Conservation (phyloP, 2,888 invertebrate genomes). For the Trimorus sp. region DNA sequence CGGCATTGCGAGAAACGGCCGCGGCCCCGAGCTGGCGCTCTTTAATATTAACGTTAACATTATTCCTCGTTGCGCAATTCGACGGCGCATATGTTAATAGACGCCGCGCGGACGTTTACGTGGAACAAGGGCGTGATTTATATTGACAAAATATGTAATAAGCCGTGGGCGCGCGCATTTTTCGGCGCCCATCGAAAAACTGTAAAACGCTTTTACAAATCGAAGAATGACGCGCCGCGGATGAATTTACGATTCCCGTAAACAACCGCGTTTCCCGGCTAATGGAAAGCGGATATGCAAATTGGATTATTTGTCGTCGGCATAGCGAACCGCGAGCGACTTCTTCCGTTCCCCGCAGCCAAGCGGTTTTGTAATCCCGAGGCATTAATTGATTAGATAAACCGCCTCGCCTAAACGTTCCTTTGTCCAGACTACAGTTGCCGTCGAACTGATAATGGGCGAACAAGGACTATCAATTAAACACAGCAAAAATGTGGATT, state of each 20-base stretch:
- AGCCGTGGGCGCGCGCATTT: neutral
- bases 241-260: constrained; percentile 39
- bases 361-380: constrained; percentile 27
- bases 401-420: constrained; percentile 1
- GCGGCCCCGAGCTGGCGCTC: neutral
- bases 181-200: constrained; percentile 22
- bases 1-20: constrained; percentile 2
- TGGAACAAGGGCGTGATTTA: constrained; percentile 27
- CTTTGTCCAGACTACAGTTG: constrained; percentile 24
- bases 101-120: constrained; percentile 24
- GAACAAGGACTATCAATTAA: constrained; percentile 45
- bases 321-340: constrained; percentile 21
- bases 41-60: constrained; percentile 32
- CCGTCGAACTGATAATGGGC: constrained; percentile 21
- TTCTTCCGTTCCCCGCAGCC: constrained; percentile 2
- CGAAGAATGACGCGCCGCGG: constrained; percentile 6
- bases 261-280: constrained; percentile 33
- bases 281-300: constrained; percentile 45
- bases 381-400: constrained; percentile 40
- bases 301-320: constrained; percentile 34
- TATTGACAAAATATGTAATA: constrained; percentile 26
- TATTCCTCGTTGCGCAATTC: constrained; percentile 28
- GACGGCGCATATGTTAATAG: constrained; percentile 16
- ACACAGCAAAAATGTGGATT: neutral
- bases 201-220: constrained; percentile 26